phyloP scores from a whole-genome alignment of 1,140 invertebrate species.

The Chironomus tepperi region DNA sequence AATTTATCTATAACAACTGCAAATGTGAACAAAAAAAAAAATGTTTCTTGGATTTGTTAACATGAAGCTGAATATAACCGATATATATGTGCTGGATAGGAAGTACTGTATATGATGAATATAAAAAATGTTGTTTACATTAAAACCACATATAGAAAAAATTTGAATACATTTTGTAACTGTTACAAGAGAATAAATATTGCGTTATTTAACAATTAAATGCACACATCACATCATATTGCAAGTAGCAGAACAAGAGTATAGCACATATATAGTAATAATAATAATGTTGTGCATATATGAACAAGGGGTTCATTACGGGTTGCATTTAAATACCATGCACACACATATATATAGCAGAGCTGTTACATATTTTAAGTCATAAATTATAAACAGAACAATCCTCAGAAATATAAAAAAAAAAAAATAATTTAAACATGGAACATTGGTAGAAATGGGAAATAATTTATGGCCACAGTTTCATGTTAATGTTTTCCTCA shows the following conservation, averaged over 20 bases:
- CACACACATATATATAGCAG: not conserved
- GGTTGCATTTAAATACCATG: not conserved
- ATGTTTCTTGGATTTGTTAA: not conserved
- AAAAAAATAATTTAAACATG: not conserved
- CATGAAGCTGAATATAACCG: not conserved
- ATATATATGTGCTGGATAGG: too few species aligned
- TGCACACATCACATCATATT: constrained; percentile 14
- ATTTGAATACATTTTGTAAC: constrained; percentile 10
- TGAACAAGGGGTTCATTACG: constrained; percentile 18
- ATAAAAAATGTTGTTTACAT: not conserved
- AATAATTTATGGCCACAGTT: not conserved
- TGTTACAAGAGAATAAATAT: not conserved
- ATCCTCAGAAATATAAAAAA: constrained; percentile 6
- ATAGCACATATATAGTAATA: not conserved
- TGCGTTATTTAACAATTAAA: not conserved
- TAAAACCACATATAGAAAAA: not conserved
- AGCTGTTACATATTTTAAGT: constrained; percentile 14
- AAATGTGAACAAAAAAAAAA: not conserved
- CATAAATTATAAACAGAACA: constrained; percentile 21
- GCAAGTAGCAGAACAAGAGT: not conserved
- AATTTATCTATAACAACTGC: not conserved
- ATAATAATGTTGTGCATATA: not conserved
- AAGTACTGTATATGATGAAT: too few species aligned
- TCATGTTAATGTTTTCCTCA: not conserved
- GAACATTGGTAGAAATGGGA: not conserved